Evolutionary conservation across 2,888 invertebrate species (phyloP), one percentile per base, ranked within the genome.

Genomic region (Mimumesa dahlbomi): DNA sequence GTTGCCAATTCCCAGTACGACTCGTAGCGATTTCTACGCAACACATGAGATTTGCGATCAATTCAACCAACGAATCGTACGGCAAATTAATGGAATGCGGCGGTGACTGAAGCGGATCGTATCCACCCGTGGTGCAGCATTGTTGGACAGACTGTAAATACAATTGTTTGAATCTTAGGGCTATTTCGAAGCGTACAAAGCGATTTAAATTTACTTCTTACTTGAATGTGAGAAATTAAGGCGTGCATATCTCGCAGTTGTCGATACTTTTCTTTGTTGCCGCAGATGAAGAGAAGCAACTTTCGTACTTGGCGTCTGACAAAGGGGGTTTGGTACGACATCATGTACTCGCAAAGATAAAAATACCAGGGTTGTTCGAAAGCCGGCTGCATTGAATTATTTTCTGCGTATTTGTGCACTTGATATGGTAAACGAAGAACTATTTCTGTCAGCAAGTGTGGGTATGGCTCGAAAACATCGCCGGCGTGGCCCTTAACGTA

Each of bases 1-100:
- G 93, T 89, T 98, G 98, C 98, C 98, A 99, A 91, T 98, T 98
- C 78, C 95, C 94, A 0, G 97, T 97, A 56, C 98, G 94, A 54
- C 94, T 94, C 53, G 94, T 93, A 31, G 98, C 98, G 63, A 98
- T 96, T 89, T 99, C 98, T 52, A 96, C 94, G 83, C 98, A 98
- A 2, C 96, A 95, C 90, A 98, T 98, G 71, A 99, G 91, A 89
- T 98, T 97, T 82, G 98, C 98, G 85, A 98, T 97, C 61, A 98
- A 92, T 79, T 96, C 95, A 3, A 98, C 97, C n/a, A 98, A 92
- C 3, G 95, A 94, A 89, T 98, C 97, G 85, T 98, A 98, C 0
- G 95, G 93, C 13, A 97, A 91, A 73, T 91, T 91, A 38, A 92
- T 90, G 0, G 90, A 89, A 70, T 91, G 91, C 29, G 91, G 91